phyloP scores from a whole-genome alignment of 1,140 invertebrate species.

The Ephestia elutella region DNA sequence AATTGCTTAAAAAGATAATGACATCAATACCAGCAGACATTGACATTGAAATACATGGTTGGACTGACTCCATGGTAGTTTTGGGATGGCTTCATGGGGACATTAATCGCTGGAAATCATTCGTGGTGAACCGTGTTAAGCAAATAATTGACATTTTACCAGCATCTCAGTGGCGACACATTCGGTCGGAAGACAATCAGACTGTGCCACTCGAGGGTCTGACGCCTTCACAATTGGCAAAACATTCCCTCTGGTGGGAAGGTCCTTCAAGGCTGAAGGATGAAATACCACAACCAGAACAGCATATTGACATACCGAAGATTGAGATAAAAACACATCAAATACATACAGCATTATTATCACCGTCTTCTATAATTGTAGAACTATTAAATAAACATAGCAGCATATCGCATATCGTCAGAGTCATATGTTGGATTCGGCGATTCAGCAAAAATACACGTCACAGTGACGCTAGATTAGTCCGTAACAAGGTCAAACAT shows the following conservation, averaged over 20 bases:
- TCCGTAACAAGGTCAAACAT: too few species aligned
- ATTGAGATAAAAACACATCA: neutral
- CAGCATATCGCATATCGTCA: too few species aligned
- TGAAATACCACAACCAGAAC: neutral
- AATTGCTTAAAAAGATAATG: constrained; percentile 8
- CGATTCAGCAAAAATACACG: too few species aligned
- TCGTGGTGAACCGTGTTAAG: constrained; percentile 8
- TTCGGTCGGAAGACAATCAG: constrained; percentile 31
- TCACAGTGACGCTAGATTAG: too few species aligned
- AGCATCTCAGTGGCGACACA: constrained; percentile 24
- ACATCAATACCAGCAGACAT: neutral
- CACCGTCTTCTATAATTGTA: too few species aligned
- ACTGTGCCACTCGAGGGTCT: constrained; percentile 30
- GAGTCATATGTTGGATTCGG: too few species aligned
- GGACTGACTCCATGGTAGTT: constrained; percentile 10
- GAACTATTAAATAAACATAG: too few species aligned
- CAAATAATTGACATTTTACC: constrained; percentile 6
- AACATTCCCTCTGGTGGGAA: constrained; percentile 3
- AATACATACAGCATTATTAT: too few species aligned
- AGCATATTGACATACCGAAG: neutral
- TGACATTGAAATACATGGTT: neutral
- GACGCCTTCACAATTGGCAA: neutral
- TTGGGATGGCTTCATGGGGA: constrained; percentile 8
- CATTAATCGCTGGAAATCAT: neutral
- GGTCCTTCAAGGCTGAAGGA: neutral